These are phyloP conservation scores for Siniperca undulata DNA, from an alignment of 2,797 vertebrate genomes.

Conservation along the genomic window DNA sequence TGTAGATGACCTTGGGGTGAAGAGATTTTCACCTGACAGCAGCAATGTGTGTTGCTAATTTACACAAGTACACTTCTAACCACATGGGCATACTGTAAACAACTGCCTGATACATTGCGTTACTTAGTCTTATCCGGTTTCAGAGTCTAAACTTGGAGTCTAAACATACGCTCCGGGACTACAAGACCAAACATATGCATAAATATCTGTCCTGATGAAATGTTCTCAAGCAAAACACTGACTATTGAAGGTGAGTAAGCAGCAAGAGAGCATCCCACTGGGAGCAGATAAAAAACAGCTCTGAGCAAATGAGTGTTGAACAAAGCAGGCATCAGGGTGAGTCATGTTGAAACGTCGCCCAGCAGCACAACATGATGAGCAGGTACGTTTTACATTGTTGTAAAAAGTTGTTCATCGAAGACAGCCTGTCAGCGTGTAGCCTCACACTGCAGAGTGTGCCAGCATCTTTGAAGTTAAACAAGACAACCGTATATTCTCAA, in stretches of 20 bases:
- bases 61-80: background rate
- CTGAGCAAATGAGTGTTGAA: slow-evolving; percentile 50
- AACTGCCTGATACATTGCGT: background rate
- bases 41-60: background rate
- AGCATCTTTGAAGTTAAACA: slow-evolving; percentile 74
- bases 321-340: slow-evolving; percentile 55
- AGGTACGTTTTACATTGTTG: slow-evolving; percentile 76
- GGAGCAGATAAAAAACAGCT: slow-evolving; percentile 30
- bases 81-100: background rate
- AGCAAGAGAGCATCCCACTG: slow-evolving; percentile 29
- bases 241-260: slow-evolving; percentile 15
- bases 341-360: slow-evolving; percentile 64
- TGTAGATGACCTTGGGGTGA: background rate
- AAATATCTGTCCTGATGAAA: slow-evolving; percentile 18
- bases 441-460: slow-evolving; percentile 56
- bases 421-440: slow-evolving; percentile 75
- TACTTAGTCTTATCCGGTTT: background rate
- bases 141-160: slow-evolving; percentile 1
- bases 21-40: background rate
- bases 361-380: slow-evolving; percentile 66
- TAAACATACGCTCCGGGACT: background rate
- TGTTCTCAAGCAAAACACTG: background rate
- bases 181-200: slow-evolving; percentile 13
- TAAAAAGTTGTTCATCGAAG: slow-evolving; percentile 83
- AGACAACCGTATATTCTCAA: slow-evolving; percentile 33